Percentiles rank a stretch among this genome's conserved stretches.
Evolutionary conservation across 2,888 invertebrate genomes (phyloP).

Genomic region (Dasypolia templi): DNA sequence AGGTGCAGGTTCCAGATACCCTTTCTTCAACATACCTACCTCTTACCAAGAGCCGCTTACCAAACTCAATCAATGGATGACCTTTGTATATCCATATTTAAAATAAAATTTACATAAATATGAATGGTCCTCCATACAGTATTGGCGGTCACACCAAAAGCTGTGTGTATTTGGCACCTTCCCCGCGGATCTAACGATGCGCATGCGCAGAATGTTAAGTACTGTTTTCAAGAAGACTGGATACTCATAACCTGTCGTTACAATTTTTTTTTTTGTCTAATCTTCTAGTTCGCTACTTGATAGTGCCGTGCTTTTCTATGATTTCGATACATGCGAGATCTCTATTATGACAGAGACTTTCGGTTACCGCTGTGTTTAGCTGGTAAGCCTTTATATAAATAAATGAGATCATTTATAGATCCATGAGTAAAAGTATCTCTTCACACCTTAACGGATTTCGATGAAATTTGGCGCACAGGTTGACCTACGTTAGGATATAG

Average conservation of each 20-base stretch:
- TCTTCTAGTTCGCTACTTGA: no score
- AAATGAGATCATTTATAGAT: neutral
- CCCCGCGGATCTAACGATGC: slow-evolving; percentile 27
- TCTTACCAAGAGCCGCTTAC: slow-evolving; percentile 5
- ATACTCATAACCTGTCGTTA: no score
- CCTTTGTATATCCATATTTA: slow-evolving; percentile 51
- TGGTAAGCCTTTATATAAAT: no score
- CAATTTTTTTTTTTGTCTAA: neutral
- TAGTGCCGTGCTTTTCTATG: no score
- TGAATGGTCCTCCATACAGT: slow-evolving; percentile 55
- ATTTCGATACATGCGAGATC: no score
- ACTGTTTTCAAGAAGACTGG: neutral
- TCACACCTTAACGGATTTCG: neutral
- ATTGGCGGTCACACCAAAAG: slow-evolving; percentile 58
- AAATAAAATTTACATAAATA: slow-evolving; percentile 54
- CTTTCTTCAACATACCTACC: neutral
- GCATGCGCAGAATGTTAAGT: slow-evolving; percentile 47
- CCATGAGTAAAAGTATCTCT: no score
- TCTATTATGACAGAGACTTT: no score
- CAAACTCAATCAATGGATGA: slow-evolving; percentile 48
- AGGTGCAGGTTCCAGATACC: neutral
- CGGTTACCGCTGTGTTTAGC: no score
- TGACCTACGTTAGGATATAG: neutral
- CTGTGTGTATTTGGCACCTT: slow-evolving; percentile 52
- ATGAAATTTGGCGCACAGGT: neutral